Percentiles rank a stretch among this genome's conserved stretches.
Evolutionary conservation across 1,140 invertebrate genomes (phyloP).

Genomic region (Philotrypesis tridentata): DNA sequence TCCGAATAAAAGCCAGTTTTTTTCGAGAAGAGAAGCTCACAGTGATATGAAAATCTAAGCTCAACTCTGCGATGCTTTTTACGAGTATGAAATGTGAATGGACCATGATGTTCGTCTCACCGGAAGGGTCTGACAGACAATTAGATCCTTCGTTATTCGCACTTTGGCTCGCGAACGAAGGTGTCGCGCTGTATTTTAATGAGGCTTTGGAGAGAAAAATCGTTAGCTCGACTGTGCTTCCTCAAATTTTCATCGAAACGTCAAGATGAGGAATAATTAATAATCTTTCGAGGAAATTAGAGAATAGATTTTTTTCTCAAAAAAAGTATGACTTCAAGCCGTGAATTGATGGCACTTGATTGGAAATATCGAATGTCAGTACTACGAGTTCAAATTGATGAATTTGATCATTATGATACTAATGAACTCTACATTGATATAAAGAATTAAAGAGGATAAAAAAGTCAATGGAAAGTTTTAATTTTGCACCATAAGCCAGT

Average conservation of each 20-base stretch:
- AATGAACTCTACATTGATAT: too few species aligned
- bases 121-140: constrained; percentile 42
- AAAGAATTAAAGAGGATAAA: too few species aligned
- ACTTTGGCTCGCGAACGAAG: constrained; percentile 1
- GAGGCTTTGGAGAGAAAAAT: constrained; percentile 44
- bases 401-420: too few species aligned
- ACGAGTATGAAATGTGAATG: background rate
- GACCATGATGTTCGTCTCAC: constrained; percentile 4
- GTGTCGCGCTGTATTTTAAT: constrained; percentile 43
- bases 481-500: too few species aligned
- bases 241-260: constrained; percentile 35
- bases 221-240: constrained; percentile 44
- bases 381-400: too few species aligned
- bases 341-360: too few species aligned
- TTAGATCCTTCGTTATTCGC: constrained; percentile 47
- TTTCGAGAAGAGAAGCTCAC: too few species aligned
- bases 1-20: too few species aligned
- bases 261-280: constrained; percentile 18
- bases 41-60: background rate
- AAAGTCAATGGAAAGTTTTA: too few species aligned
- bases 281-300: constrained; percentile 26
- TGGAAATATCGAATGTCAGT: too few species aligned
- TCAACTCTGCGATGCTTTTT: background rate
- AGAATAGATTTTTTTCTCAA: background rate
- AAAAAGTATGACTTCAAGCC: background rate